Evolutionary conservation across 2,797 vertebrate genomes (phyloP).

Genomic region (Vipera latastei): DNA sequence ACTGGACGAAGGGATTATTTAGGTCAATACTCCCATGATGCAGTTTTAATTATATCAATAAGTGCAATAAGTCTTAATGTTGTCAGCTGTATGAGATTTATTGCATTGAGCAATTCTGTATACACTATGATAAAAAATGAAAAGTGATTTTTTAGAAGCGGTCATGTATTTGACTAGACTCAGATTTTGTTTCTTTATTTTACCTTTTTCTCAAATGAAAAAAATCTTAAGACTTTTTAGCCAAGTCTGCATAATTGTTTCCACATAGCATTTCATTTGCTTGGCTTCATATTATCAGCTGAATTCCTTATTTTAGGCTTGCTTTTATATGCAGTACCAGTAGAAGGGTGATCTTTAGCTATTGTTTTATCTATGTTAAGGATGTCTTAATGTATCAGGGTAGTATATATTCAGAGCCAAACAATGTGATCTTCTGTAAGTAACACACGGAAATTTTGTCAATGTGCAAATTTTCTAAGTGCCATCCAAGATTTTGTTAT

Average conservation of each 20-base stretch:
- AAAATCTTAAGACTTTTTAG: neutral
- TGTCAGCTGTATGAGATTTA: neutral
- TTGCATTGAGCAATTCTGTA: neutral
- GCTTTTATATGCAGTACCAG: neutral
- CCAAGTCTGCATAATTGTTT: neutral
- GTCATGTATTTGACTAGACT: neutral
- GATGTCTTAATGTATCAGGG: neutral
- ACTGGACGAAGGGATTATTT: neutral
- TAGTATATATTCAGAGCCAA: neutral
- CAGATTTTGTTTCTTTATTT: neutral
- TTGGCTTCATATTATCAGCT: neutral
- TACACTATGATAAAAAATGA: neutral
- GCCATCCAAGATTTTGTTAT: neutral
- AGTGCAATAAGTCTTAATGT: neutral
- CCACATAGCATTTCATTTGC: neutral
- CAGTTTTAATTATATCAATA: neutral
- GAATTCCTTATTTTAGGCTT: neutral
- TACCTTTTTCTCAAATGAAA: neutral
- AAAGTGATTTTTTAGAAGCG: neutral
- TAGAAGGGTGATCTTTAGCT: neutral
- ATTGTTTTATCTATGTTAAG: neutral
- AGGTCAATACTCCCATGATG: neutral
- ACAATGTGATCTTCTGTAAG: neutral
- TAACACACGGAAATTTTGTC: neutral
- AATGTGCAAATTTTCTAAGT: neutral